A percentile compares a stretch with the other conserved stretches of the same genome.
Conservation (phyloP, 2,888 invertebrate species). For the Amorpha juglandis region DNA sequence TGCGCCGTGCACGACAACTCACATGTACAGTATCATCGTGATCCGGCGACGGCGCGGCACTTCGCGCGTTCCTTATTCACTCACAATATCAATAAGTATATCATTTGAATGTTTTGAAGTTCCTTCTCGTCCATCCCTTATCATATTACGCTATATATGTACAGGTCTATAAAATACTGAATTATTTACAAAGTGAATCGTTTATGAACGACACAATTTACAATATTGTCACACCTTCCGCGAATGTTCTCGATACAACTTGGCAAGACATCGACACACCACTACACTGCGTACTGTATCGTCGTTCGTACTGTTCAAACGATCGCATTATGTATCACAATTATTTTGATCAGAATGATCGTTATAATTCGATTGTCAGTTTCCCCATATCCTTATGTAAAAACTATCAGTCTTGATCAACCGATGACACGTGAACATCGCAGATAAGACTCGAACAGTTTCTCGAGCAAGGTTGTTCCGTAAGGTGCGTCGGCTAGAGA, state of each 20-base stretch:
- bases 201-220: background rate
- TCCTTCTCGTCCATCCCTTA: background rate
- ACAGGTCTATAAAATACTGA: constrained; percentile 10
- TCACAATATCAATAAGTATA: no score
- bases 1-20: no score
- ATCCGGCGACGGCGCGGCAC: no score
- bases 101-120: no score
- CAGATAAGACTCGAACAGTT: constrained; percentile 19
- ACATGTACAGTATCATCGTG: no score
- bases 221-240: background rate
- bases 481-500: constrained; percentile 26
- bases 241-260: background rate
- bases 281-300: no score
- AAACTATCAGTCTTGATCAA: constrained; percentile 29
- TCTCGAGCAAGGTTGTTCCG: constrained; percentile 28
- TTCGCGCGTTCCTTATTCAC: no score
- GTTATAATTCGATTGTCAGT: background rate
- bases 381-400: background rate
- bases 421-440: constrained; percentile 14
- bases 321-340: constrained; percentile 5
- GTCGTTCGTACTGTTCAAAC: background rate
- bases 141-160: constrained; percentile 8
- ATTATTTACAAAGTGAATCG: background rate
- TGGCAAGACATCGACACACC: constrained; percentile 8
- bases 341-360: background rate